Evolutionary conservation across 1,140 invertebrate genomes (phyloP).

Genomic region (Pristionchus pacificus): DNA sequence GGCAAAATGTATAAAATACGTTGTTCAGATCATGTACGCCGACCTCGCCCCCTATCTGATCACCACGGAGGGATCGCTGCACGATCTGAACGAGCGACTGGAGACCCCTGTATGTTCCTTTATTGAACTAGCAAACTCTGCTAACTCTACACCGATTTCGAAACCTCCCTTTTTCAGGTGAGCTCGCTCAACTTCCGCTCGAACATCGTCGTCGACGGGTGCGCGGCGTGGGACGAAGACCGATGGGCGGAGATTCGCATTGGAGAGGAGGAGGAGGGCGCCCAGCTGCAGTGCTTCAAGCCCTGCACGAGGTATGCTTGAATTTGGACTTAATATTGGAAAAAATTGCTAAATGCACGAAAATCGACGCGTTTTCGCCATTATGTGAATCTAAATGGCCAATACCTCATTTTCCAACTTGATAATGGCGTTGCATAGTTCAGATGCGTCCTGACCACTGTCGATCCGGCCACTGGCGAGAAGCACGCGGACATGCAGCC

Average conservation of each 20-base stretch:
- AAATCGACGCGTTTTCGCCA: too few relatives aligned
- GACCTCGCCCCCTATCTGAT: constrained; percentile 32
- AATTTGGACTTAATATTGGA: too few relatives aligned
- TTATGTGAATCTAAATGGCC: too few relatives aligned
- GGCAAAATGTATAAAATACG: too few relatives aligned
- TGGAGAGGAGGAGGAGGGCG: constrained; percentile 34
- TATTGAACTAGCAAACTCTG: constrained; percentile 12
- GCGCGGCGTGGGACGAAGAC: constrained; percentile 54
- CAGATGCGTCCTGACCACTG: constrained; percentile 52
- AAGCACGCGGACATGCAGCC: constrained; percentile 53
- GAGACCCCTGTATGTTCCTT: constrained; percentile 10
- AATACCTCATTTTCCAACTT: not conserved
- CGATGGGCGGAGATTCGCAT: constrained; percentile 42
- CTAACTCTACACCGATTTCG: not conserved
- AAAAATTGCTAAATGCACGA: too few relatives aligned
- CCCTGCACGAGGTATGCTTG: constrained; percentile 48
- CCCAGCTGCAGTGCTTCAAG: constrained; percentile 39
- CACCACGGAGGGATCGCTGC: constrained; percentile 24
- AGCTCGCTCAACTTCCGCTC: constrained; percentile 53
- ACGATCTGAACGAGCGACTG: constrained; percentile 23
- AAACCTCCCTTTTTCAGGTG: not conserved
- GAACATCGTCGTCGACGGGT: constrained; percentile 53
- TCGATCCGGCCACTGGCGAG: constrained; percentile 49
- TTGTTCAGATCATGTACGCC: constrained; percentile 21
- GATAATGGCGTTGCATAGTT: not conserved